These are phyloP conservation scores for Ranitomeya variabilis DNA, from an alignment of 2,113 vertebrate species.

Conservation along the genomic window DNA sequence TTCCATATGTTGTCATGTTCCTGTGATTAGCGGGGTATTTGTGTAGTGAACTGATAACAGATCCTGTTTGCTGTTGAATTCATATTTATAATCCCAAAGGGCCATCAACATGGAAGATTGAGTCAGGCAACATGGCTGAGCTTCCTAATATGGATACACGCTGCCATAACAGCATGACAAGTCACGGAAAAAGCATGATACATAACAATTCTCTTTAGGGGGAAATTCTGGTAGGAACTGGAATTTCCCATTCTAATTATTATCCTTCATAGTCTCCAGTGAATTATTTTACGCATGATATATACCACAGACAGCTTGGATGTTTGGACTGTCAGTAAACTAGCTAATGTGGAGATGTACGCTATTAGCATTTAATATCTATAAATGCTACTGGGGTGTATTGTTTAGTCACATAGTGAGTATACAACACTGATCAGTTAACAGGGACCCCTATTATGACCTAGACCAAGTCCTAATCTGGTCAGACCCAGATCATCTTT, in stretches of 20 bases:
- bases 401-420: too few relatives aligned
- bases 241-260: neutral
- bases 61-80: neutral
- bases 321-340: neutral
- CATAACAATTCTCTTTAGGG: neutral
- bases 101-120: neutral
- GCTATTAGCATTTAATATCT: neutral
- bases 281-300: neutral
- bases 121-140: neutral
- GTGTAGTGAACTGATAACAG: neutral
- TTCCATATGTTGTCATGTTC: neutral
- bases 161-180: neutral
- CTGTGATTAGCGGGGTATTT: neutral
- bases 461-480: too few relatives aligned
- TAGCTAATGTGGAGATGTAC: neutral
- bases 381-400: neutral
- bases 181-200: neutral
- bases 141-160: neutral
- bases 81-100: conserved; percentile 18
- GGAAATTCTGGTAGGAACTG: neutral
- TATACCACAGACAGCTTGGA: neutral
- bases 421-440: too few relatives aligned
- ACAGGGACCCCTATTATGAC: too few relatives aligned
- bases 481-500: too few relatives aligned
- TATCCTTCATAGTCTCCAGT: neutral